Evolutionary conservation across 2,888 invertebrate genomes (phyloP).

Genomic region (Drosophila niveifrons): DNA sequence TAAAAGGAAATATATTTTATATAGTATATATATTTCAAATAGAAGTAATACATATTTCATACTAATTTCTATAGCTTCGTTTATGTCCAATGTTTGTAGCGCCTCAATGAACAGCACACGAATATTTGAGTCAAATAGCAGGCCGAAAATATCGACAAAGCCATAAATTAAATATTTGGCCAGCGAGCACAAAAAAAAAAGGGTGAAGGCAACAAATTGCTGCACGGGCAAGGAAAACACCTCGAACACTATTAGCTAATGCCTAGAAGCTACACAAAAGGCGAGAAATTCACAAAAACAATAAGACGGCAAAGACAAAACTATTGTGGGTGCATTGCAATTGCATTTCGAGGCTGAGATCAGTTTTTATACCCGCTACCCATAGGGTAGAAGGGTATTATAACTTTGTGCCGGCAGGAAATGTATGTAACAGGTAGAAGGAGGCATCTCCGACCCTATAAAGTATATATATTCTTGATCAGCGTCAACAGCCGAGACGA

Average conservation of each 20-base stretch:
- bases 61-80: constrained; percentile 6
- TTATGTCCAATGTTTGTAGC: constrained; percentile 39
- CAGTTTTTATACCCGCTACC: too few species aligned
- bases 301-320: constrained; percentile 12
- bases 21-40: too few species aligned
- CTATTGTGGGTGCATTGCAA: constrained; percentile 24
- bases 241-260: constrained; percentile 46
- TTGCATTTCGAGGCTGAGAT: constrained; percentile 21
- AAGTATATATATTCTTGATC: too few species aligned
- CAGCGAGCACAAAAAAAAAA: constrained; percentile 42
- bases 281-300: constrained; percentile 47
- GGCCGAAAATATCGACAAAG: constrained; percentile 79
- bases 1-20: too few species aligned
- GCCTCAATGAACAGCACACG: constrained; percentile 68
- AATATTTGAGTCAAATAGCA: constrained; percentile 54
- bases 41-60: too few species aligned
- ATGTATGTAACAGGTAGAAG: too few species aligned
- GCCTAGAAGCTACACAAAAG: constrained; percentile 53
- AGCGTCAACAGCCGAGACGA: too few species aligned
- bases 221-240: constrained; percentile 66
- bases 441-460: too few species aligned
- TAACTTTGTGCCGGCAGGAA: too few species aligned
- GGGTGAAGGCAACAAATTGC: constrained; percentile 64
- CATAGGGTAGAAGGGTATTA: too few species aligned
- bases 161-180: constrained; percentile 84